A percentile compares a stretch with the other conserved stretches of the same genome.
phyloP scores from a whole-genome alignment of 2,797 vertebrate genomes.

The Falco concolor region DNA sequence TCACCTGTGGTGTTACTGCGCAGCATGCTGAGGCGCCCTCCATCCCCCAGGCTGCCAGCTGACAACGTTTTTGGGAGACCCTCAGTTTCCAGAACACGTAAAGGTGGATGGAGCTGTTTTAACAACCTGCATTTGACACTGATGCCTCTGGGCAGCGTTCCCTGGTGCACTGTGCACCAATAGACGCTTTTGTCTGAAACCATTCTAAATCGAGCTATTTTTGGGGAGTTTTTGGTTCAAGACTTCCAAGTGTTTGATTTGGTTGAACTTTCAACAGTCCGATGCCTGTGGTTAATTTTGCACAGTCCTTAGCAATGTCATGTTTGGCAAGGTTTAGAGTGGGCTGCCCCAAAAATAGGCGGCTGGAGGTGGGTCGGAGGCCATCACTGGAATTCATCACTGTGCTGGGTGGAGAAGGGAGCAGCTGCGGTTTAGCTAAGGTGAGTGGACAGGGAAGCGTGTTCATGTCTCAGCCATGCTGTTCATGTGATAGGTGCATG shows the following conservation, averaged over 20 bases:
- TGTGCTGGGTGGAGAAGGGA: background rate
- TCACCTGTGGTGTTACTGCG: rapidly evolving
- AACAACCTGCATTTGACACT: too few species aligned
- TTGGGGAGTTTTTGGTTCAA: background rate
- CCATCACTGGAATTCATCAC: background rate
- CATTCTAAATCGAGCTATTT: background rate
- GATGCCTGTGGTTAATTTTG: background rate
- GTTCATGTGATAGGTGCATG: rapidly evolving
- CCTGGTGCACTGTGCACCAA: rapidly evolving
- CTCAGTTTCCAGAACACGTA: rapidly evolving
- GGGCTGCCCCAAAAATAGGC: background rate
- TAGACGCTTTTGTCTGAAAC: background rate
- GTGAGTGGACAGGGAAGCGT: rapidly evolving
- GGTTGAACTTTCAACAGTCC: background rate
- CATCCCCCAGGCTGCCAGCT: background rate
- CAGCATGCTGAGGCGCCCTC: background rate
- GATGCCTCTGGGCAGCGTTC: background rate
- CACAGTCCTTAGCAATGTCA: background rate
- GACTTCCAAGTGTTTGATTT: background rate
- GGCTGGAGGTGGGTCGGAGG: background rate
- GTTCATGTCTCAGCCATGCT: background rate
- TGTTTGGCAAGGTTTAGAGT: background rate
- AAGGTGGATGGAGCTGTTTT: background rate
- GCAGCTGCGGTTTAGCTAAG: background rate
- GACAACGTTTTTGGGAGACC: background rate